A percentile compares a stretch with the other conserved stretches of the same genome.
These are phyloP conservation scores for Gadus chalcogrammus DNA, from an alignment of 2,113 vertebrate species.

Conservation along the genomic window DNA sequence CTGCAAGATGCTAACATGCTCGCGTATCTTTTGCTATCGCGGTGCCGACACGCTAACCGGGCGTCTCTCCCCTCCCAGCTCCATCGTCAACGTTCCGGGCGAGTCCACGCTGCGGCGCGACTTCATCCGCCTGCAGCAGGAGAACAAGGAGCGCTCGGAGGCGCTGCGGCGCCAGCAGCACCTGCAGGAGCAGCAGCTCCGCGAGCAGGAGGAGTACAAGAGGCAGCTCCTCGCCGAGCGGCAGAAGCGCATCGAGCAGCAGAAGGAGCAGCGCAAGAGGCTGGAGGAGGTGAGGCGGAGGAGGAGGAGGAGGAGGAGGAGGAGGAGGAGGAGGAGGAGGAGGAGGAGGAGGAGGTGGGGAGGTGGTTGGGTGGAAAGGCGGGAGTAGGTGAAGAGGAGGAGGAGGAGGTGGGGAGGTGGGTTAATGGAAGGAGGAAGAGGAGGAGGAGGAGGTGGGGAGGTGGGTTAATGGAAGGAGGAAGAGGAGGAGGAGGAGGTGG, in stretches of 20 bases:
- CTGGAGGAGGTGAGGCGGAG: constrained; percentile 84
- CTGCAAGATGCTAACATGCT: no score
- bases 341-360: no score
- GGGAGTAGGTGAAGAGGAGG: no score
- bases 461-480: no score
- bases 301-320: no score
- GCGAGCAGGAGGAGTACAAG: constrained; percentile 97
- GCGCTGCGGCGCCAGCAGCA: constrained; percentile 94
- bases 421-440: no score
- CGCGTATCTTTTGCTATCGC: neutral
- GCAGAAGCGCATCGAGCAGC: constrained; percentile 95
- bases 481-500: no score
- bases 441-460: no score
- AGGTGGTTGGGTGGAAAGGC: no score
- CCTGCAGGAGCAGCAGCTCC: constrained; percentile 95
- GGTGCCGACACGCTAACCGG: neutral
- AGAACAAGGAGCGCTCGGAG: constrained; percentile 98
- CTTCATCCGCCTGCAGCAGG: constrained; percentile 96
- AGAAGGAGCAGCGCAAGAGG: constrained; percentile 92
- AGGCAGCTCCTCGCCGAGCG: constrained; percentile 92
- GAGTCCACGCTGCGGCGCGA: constrained; percentile 95
- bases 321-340: no score
- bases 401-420: no score
- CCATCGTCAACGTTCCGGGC: constrained; percentile 96
- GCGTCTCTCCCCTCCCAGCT: constrained; percentile 65